Conservation (phyloP, 2,797 vertebrate species). For the Micropoecilia bifurca region DNA sequence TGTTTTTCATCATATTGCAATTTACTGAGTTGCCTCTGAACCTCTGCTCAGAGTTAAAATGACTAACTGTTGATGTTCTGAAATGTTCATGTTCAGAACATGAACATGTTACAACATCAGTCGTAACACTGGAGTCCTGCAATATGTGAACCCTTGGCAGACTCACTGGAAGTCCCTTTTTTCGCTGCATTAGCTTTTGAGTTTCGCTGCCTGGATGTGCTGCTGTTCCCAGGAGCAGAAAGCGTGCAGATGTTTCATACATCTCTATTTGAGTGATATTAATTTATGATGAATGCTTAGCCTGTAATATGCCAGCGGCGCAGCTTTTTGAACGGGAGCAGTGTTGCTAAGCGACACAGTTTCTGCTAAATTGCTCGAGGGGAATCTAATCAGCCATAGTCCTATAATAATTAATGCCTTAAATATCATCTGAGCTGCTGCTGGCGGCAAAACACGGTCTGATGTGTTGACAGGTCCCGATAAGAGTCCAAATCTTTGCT, state of each 20-base stretch:
- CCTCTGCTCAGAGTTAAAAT: constrained; percentile 27
- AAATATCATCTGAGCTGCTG: constrained; percentile 61
- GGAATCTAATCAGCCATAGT: constrained; percentile 67
- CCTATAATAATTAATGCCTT: constrained; percentile 71
- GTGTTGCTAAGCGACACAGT: constrained; percentile 73
- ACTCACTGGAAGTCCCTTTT: constrained; percentile 28
- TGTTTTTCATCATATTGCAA: background rate
- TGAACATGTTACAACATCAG: constrained; percentile 43
- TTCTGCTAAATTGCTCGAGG: constrained; percentile 57
- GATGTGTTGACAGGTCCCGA: constrained; percentile 53
- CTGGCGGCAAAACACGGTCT: constrained; percentile 57
- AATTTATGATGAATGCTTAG: constrained; percentile 64
- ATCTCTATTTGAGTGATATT: constrained; percentile 53
- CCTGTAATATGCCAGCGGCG: constrained; percentile 37
- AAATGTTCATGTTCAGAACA: constrained; percentile 30
- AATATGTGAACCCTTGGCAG: constrained; percentile 50
- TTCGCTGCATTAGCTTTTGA: constrained; percentile 32
- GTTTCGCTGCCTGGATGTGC: constrained; percentile 1
- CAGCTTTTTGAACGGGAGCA: constrained; percentile 42
- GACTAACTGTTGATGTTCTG: background rate
- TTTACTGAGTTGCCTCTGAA: background rate
- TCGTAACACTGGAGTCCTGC: constrained; percentile 5
- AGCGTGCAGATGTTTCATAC: constrained; percentile 45
- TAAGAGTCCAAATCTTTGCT: constrained; percentile 46
- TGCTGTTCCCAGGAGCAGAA: constrained; percentile 1